Evolutionary conservation across 2,888 invertebrate species (phyloP).

Genomic region (Tridacna crocea): DNA sequence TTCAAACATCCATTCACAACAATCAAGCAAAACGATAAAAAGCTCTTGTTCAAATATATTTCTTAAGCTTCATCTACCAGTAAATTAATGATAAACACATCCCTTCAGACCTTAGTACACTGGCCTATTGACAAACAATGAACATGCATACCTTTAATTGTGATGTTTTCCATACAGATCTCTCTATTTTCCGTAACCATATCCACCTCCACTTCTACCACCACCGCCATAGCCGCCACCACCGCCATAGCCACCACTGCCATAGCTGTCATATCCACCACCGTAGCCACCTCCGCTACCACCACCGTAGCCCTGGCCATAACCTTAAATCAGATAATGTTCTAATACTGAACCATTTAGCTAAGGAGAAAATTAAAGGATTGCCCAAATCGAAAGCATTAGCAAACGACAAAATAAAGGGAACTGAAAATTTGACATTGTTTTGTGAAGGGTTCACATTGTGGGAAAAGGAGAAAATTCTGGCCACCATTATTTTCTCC

Average conservation of each 20-base stretch:
- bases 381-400: too few relatives aligned
- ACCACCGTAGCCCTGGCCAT: slow-evolving; percentile 24
- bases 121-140: not conserved
- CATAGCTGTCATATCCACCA: slow-evolving; percentile 26
- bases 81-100: not conserved
- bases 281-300: slow-evolving; percentile 35
- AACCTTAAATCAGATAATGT: not conserved
- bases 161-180: not conserved
- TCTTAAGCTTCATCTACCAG: too few relatives aligned
- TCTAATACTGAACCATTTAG: too few relatives aligned
- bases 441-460: too few relatives aligned
- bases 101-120: not conserved
- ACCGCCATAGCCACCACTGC: slow-evolving; percentile 28
- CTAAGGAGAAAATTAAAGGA: not conserved
- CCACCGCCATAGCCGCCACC: slow-evolving; percentile 29
- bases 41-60: too few relatives aligned
- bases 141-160: slow-evolving; percentile 8
- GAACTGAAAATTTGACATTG: too few relatives aligned
- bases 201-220: slow-evolving; percentile 20
- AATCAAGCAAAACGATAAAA: too few relatives aligned
- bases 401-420: too few relatives aligned
- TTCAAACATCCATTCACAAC: too few relatives aligned
- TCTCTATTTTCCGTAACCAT: slow-evolving; percentile 32
- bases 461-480: too few relatives aligned
- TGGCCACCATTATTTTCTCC: too few relatives aligned